Conservation (phyloP, 2,888 invertebrate species). For the Drosophila infuscata region DNA sequence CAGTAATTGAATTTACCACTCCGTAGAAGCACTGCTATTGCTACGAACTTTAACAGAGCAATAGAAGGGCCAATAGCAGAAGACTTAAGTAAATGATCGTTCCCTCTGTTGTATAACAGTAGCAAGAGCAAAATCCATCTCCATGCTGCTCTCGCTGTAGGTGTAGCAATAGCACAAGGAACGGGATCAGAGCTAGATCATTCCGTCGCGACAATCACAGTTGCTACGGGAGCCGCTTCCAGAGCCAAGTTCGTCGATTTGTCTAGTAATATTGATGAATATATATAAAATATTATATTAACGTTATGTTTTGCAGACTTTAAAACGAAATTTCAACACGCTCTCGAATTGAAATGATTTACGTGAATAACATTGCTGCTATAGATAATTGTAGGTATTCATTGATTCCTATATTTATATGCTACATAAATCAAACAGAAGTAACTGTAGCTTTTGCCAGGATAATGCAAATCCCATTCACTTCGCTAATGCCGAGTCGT, state of each 20-base stretch:
- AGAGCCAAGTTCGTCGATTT: not conserved
- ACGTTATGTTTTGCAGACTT: not conserved
- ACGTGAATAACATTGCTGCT: not conserved
- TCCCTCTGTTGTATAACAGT: not conserved
- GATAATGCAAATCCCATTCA: not conserved
- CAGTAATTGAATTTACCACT: not conserved
- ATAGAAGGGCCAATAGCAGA: not conserved
- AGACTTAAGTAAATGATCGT: not conserved
- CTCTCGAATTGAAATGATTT: not conserved
- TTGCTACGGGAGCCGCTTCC: not conserved
- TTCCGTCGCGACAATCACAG: too few species aligned
- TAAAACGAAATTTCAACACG: not conserved
- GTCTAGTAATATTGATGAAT: not conserved
- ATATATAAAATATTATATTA: not conserved
- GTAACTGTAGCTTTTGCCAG: not conserved
- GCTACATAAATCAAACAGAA: not conserved
- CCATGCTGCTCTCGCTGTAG: not conserved
- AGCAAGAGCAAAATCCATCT: not conserved
- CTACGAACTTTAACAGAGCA: not conserved
- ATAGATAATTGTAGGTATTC: not conserved
- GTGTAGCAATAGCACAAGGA: not conserved
- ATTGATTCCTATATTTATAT: not conserved
- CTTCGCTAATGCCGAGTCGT: conserved; percentile 30
- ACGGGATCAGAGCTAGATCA: not conserved
- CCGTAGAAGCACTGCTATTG: not conserved